Evolutionary conservation across 2,888 invertebrate genomes (phyloP).

Genomic region (Zaprionus lineosus): DNA sequence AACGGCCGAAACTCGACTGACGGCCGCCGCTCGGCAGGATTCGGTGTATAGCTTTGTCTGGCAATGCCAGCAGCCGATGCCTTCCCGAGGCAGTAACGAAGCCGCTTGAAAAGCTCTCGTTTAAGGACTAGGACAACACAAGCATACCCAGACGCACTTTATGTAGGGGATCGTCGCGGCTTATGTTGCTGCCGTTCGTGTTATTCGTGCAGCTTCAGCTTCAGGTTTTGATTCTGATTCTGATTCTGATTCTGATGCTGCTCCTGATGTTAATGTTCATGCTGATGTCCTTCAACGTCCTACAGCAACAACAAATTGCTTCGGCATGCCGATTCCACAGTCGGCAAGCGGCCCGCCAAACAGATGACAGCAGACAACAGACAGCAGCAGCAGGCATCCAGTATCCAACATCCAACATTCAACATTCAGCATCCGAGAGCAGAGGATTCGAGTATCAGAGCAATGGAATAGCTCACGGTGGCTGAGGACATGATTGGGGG

Average conservation of each 20-base stretch:
- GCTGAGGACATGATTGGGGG: no score
- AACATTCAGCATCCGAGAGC: slow-evolving; percentile 9
- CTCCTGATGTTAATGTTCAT: slow-evolving; percentile 25
- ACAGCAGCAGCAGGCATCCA: slow-evolving; percentile 24
- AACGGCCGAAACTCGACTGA: slow-evolving; percentile 82
- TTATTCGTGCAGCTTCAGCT: slow-evolving; percentile 10
- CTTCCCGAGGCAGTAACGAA: slow-evolving; percentile 16
- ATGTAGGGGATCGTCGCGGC: slow-evolving; percentile 6
- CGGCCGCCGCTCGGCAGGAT: slow-evolving; percentile 14
- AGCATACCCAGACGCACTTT: slow-evolving; percentile 39
- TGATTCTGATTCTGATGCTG: slow-evolving; percentile 33
- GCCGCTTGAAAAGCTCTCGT: slow-evolving; percentile 56
- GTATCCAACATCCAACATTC: slow-evolving; percentile 11
- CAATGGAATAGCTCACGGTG: background rate
- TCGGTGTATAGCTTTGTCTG: slow-evolving; percentile 23
- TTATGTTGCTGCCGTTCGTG: slow-evolving; percentile 18
- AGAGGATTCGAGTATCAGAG: background rate
- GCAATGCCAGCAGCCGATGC: slow-evolving; percentile 14
- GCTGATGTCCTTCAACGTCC: slow-evolving; percentile 74
- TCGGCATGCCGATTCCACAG: slow-evolving; percentile 54
- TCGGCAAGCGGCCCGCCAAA: slow-evolving; percentile 79
- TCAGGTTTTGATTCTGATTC: slow-evolving; percentile 7
- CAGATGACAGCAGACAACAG: slow-evolving; percentile 76
- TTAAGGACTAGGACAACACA: slow-evolving; percentile 73
- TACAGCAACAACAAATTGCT: slow-evolving; percentile 58